Conservation (phyloP, 2,888 invertebrate genomes). For the Drosophila tripunctata region DNA sequence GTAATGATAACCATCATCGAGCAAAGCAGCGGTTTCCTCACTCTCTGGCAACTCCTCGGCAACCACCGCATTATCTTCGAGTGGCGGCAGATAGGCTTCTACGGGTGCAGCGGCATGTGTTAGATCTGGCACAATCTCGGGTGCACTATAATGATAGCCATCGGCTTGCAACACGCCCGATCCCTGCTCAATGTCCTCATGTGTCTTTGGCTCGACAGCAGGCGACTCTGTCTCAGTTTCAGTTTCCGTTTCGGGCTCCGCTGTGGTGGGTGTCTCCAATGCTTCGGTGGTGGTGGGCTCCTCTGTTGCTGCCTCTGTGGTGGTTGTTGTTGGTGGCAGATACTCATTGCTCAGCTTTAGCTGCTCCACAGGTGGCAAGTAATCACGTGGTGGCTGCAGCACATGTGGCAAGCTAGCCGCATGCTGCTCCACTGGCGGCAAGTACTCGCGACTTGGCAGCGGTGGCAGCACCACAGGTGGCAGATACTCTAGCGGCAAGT, state of each 20-base stretch:
- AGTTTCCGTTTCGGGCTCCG: conserved; percentile 21
- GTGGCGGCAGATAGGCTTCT: conserved; percentile 72
- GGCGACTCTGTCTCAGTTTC: conserved; percentile 51
- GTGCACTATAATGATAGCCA: conserved; percentile 78
- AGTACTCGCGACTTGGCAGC: conserved; percentile 66
- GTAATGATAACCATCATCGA: conserved; percentile 78
- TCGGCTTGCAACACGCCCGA: conserved; percentile 61
- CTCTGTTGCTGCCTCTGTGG: conserved; percentile 39
- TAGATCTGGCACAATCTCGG: conserved; percentile 65
- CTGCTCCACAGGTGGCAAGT: conserved; percentile 61
- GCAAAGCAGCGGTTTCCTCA: conserved; percentile 57
- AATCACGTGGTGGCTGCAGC: conserved; percentile 62
- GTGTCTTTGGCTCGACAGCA: conserved; percentile 33
- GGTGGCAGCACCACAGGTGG: conserved; percentile 76
- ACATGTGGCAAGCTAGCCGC: conserved; percentile 61
- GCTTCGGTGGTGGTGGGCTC: conserved; percentile 16
- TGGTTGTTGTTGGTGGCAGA: conserved; percentile 47
- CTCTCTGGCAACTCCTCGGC: conserved; percentile 49
- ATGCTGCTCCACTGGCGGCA: conserved; percentile 76
- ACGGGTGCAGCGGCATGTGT: conserved; percentile 11
- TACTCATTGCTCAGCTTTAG: conserved; percentile 59
- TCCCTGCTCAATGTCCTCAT: conserved; percentile 48
- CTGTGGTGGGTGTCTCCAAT: not conserved
- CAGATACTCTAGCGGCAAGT: conserved; percentile 72
- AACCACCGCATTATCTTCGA: conserved; percentile 55